Percentiles rank a stretch among this genome's conserved stretches.
Evolutionary conservation across 2,888 invertebrate genomes (phyloP).

Genomic region (Acrobasis suavella): DNA sequence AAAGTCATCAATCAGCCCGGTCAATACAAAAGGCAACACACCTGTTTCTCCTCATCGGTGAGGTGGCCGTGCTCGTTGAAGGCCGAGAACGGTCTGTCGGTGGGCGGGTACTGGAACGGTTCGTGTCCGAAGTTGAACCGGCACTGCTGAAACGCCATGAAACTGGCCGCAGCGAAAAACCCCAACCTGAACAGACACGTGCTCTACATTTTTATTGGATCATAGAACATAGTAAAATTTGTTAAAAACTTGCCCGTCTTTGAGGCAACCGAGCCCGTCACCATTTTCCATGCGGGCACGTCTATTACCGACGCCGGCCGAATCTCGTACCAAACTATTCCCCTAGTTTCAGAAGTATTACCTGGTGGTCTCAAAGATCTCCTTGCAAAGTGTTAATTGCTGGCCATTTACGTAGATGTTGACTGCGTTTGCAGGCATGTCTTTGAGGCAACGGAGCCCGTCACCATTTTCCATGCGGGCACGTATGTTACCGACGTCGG

Average conservation of each 20-base stretch:
- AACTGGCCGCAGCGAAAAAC: conserved; percentile 97
- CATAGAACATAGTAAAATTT: no score
- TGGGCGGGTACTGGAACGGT: conserved; percentile 90
- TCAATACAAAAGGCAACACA: conserved; percentile 33
- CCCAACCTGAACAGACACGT: conserved; percentile 84
- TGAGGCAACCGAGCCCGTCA: no score
- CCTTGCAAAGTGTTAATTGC: conserved; percentile 85
- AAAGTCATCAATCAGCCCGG: no score
- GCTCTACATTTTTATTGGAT: no score
- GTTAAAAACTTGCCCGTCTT: no score
- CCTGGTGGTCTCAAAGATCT: conserved; percentile 90
- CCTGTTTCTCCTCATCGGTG: conserved; percentile 87
- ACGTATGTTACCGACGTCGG: no score
- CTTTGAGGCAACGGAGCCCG: conserved; percentile 92
- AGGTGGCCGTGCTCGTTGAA: conserved; percentile 92
- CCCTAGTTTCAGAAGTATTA: conserved; percentile 84
- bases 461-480: no score
- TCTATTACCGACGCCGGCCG: no score
- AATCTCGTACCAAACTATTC: conserved; percentile 91
- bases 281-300: no score
- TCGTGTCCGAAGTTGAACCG: conserved; percentile 94
- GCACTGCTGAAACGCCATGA: conserved; percentile 98
- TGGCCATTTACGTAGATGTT: conserved; percentile 92
- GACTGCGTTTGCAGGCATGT: conserved; percentile 86
- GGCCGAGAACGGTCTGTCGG: conserved; percentile 82